Conservation (phyloP, 2,888 invertebrate genomes). For the Cephus rjabovi region DNA sequence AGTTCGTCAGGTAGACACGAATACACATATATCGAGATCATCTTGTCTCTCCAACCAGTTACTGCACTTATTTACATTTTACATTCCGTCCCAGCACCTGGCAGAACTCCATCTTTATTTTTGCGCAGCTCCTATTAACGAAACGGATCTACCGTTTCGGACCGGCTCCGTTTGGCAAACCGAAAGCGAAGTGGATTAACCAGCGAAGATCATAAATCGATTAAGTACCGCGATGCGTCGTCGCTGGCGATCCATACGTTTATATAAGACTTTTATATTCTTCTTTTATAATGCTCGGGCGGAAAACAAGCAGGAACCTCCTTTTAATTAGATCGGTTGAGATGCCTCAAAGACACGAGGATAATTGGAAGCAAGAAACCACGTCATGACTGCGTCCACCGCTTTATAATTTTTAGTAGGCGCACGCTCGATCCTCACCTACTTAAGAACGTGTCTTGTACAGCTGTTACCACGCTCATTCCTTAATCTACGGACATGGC, state of each 20-base stretch:
- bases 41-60: slow-evolving; percentile 54
- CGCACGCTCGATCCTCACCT: not conserved
- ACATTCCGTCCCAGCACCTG: slow-evolving; percentile 53
- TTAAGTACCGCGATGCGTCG: slow-evolving; percentile 21
- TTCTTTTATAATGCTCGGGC: not conserved
- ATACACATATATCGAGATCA: slow-evolving; percentile 41
- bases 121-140: slow-evolving; percentile 22
- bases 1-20: slow-evolving; percentile 42
- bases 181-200: slow-evolving; percentile 32
- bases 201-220: slow-evolving; percentile 34
- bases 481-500: not conserved
- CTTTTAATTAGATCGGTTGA: not conserved
- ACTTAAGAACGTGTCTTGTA: not conserved
- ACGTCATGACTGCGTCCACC: not conserved
- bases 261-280: not conserved
- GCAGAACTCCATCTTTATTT: slow-evolving; percentile 26
- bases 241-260: not conserved
- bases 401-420: not conserved
- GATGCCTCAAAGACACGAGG: not conserved
- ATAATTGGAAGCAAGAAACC: not conserved
- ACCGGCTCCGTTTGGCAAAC: slow-evolving; percentile 15
- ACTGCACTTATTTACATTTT: slow-evolving; percentile 56
- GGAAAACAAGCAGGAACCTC: not conserved
- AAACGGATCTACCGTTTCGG: slow-evolving; percentile 25
- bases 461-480: not conserved